Evolutionary conservation across 2,113 vertebrate species (phyloP), one percentile per base, ranked within the genome.

Genomic region (Sciurus niger): DNA sequence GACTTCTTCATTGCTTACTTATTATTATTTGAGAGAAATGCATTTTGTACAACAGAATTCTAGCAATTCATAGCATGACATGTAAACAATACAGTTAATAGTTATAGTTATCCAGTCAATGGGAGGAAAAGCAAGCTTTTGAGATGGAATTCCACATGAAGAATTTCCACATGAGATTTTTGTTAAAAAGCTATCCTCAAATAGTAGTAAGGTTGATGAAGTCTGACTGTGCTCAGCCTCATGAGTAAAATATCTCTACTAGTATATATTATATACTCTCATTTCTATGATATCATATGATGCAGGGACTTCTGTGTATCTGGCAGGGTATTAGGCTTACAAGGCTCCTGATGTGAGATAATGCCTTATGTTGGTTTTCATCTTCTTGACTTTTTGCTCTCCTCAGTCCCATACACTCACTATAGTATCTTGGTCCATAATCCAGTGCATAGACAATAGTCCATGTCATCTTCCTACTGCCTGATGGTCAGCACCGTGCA

Each of bases 301-400:
- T 77, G 20, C 34, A 28, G 30, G 11, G 40, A 70, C 3, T 73
- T 84, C 13, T 32, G 4, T 2, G 18, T 46, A 46, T 51, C 12
- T 37, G 30, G 4, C 8, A 34, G 3, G 4, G 12, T 32, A 4
- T 8, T 25, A 8, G 13, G 6, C 13, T 30, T 86, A 1, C 16
- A 77, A 8, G 10, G 9, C 0, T 65, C 53, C 24, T 60, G 0
- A 7, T 67, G 3, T 3, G 14, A 46, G n/a, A 25, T 73, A n/a
- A 28, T 37, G 8, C 14, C 24, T 79, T 51, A 48, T 37, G 10
- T 25, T 77, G 11, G 2, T 12, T 55, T 55, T 43, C 20, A 72
- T 78, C 6, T 89, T 51, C 80, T 46, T 6, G 25, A 74, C 55
- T 86, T 43, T 13, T 85, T 89, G 43, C 40, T 9, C 0, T 2